Evolutionary conservation across 2,113 vertebrate genomes (phyloP), one percentile per base, ranked within the genome.

Genomic region (Tricholaema leucomelas): DNA sequence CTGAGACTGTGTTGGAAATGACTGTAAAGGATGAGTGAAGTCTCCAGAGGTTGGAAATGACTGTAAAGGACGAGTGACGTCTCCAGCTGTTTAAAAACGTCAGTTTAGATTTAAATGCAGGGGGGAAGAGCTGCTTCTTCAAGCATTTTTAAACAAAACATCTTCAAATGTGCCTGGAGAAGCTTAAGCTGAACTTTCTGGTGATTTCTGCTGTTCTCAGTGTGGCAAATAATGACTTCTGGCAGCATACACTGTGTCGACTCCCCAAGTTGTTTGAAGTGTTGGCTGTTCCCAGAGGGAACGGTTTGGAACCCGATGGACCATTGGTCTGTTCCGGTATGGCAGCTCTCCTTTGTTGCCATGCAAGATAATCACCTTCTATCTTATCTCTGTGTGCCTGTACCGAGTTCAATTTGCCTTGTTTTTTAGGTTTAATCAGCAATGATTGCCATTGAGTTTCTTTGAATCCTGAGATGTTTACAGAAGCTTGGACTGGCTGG

Each of bases 401-500:
- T 93, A 88, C 67, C 81, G 73, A 67, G 71, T 93, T 87, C 91
- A 92, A 20, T 96, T 96, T 94, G 58, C 89, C 93, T 93, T 94
- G 63, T 81, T 38, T 92, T 95, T 88, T 77, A 31, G 38, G 48
- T 91, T 93, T 95, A 91, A 96, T 93, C 87, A 40, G 72, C 69
- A 35, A 13, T 81, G 87, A 87, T 94, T 95, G 76, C 74, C 63
- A 79, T 48, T 77, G 82, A 76, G 60, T 71, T 93, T 91, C 80
- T 83, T 96, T 1, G 8, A 89, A 80, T 89, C 54, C 25, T 33
- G 36, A 77, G 61, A 11, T 75, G 85, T 85, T 94, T 94, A 91
- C 79, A 61, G 80, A 91, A 88, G 87, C 87, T 74, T 54, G 64
- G 27, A 30, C 58, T 75, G 65, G 74, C 87, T 9, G 4, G 42